phyloP scores from a whole-genome alignment of 2,113 vertebrate genomes.

The Typhlomys cinereus region DNA sequence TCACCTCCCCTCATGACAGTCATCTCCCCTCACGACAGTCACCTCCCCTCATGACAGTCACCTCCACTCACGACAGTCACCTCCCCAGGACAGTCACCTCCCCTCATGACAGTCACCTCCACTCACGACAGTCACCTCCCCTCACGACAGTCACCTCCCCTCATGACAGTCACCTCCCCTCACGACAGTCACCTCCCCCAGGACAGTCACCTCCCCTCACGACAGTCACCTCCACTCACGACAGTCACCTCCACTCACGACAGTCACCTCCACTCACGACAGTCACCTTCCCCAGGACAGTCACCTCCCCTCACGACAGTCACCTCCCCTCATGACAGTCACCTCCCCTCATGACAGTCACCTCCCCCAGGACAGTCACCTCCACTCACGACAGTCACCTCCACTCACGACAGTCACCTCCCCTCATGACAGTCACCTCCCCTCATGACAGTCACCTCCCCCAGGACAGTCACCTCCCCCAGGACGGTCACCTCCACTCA shows the following conservation, averaged over 20 bases:
- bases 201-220: neutral
- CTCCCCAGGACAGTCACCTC: too few relatives aligned
- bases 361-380: neutral
- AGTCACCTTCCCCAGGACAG: too few relatives aligned
- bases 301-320: neutral
- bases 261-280: neutral
- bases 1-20: too few relatives aligned
- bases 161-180: neutral
- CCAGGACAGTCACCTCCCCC: too few relatives aligned
- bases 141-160: neutral
- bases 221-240: neutral
- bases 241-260: slow-evolving; percentile 2
- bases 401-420: neutral
- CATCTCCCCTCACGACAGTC: neutral
- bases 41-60: neutral
- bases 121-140: neutral
- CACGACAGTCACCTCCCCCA: too few relatives aligned
- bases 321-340: neutral
- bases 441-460: neutral
- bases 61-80: neutral
- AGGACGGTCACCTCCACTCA: slow-evolving; percentile 7
- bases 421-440: neutral
- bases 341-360: too few relatives aligned
- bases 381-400: neutral
- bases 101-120: too few relatives aligned